phyloP scores from a whole-genome alignment of 2,113 vertebrate species.

The Diadophis punctatus region DNA sequence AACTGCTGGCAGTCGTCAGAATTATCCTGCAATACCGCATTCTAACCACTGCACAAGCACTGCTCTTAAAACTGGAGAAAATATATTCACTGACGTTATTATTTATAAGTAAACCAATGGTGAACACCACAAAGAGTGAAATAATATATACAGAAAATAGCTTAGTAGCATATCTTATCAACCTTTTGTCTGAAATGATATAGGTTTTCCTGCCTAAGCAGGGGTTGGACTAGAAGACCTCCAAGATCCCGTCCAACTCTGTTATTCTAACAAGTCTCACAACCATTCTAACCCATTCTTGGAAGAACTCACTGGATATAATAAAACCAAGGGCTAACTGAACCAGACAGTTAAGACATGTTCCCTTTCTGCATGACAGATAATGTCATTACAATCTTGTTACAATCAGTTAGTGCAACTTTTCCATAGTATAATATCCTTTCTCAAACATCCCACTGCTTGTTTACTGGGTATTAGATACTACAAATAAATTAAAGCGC shows the following conservation, averaged over 20 bases:
- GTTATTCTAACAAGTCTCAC: no score
- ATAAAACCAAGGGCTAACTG: not conserved
- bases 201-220: no score
- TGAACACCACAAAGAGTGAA: not conserved
- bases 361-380: not conserved
- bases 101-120: not conserved
- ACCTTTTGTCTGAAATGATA: not conserved
- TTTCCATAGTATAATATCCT: slow-evolving; percentile 7
- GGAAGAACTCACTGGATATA: not conserved
- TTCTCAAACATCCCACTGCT: not conserved
- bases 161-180: not conserved
- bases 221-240: no score
- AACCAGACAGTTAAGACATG: not conserved
- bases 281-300: not conserved
- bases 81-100: not conserved
- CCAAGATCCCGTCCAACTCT: no score
- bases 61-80: not conserved
- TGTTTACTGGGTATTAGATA: not conserved
- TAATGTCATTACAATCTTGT: slow-evolving; percentile 25
- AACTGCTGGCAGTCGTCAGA: no score
- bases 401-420: slow-evolving; percentile 26
- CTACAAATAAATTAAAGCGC: not conserved
- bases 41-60: no score
- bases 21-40: no score
- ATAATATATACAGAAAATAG: not conserved